These are phyloP conservation scores for Drosophila rubida DNA, from an alignment of 2,888 invertebrate species.

Conservation along the genomic window DNA sequence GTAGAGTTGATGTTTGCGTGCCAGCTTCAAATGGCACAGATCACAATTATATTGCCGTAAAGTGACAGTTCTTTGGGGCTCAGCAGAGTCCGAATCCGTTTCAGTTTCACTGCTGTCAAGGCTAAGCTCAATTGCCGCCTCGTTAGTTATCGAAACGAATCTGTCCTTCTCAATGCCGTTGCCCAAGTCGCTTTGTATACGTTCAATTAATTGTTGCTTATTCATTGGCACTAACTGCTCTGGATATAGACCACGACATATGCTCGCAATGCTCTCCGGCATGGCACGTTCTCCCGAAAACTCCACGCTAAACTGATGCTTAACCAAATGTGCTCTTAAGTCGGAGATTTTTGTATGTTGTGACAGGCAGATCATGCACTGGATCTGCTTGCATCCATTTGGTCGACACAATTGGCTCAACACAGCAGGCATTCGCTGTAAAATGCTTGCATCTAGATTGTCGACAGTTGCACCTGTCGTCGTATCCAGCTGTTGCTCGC, in stretches of 20 bases:
- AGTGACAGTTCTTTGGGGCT: background rate
- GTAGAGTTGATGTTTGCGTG: conserved; percentile 80
- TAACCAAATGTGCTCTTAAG: conserved; percentile 77
- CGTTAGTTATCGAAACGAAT: conserved; percentile 83
- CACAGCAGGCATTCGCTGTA: conserved; percentile 20
- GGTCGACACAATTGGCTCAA: conserved; percentile 75
- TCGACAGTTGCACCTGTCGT: background rate
- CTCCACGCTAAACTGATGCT: conserved; percentile 66
- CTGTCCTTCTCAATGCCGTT: conserved; percentile 60
- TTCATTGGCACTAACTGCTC: conserved; percentile 51
- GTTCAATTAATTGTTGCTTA: conserved; percentile 51
- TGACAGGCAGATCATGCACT: conserved; percentile 84
- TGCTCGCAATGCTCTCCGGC: conserved; percentile 47
- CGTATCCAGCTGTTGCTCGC: conserved; percentile 63
- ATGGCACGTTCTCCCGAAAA: conserved; percentile 43
- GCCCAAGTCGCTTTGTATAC: conserved; percentile 69
- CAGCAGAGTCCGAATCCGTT: conserved; percentile 55
- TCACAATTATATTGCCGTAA: conserved; percentile 70
- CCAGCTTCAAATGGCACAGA: conserved; percentile 69
- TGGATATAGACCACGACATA: conserved; percentile 73
- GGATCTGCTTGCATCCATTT: conserved; percentile 82
- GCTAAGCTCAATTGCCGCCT: conserved; percentile 81
- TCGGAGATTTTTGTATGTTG: conserved; percentile 80
- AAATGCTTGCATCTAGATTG: background rate
- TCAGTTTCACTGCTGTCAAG: conserved; percentile 79